These are phyloP conservation scores for Anthopleura xanthogrammica DNA, from an alignment of 92 coral and sea anemone species.

Conservation along the genomic window DNA sequence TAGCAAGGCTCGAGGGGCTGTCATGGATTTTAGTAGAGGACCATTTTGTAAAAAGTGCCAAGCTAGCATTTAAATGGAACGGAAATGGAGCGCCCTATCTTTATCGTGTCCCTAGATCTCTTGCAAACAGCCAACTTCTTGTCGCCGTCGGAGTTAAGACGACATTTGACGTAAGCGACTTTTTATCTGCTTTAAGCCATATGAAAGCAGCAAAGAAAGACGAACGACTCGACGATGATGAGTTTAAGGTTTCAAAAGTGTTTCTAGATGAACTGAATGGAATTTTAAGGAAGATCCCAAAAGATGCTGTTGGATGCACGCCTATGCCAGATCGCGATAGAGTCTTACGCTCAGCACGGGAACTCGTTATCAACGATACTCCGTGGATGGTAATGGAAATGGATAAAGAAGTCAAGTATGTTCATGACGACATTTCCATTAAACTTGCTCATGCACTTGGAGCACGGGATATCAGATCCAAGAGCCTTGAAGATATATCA, in stretches of 20 bases:
- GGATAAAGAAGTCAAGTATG: slow-evolving; percentile 30
- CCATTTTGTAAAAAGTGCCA: too few relatives aligned
- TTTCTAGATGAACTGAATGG: too few relatives aligned
- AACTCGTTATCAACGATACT: slow-evolving; percentile 68
- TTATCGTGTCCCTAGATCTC: too few relatives aligned
- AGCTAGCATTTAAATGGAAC: too few relatives aligned
- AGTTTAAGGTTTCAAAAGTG: slow-evolving; percentile 50
- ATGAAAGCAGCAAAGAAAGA: too few relatives aligned
- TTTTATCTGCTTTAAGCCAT: too few relatives aligned
- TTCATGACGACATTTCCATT: slow-evolving; percentile 57
- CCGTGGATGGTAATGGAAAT: slow-evolving; percentile 62
- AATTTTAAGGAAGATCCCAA: too few relatives aligned
- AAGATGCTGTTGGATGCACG: slow-evolving; percentile 47
- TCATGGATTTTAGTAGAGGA: slow-evolving; percentile 48
- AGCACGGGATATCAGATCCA: slow-evolving; percentile 64
- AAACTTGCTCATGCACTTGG: slow-evolving; percentile 70
- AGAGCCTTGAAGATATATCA: slow-evolving; percentile 50
- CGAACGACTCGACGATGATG: slow-evolving; percentile 32
- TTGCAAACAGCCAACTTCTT: too few relatives aligned
- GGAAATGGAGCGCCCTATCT: too few relatives aligned
- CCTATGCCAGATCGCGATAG: slow-evolving; percentile 68
- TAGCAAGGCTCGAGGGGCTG: slow-evolving; percentile 16
- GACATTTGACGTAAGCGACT: too few relatives aligned
- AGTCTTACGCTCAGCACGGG: slow-evolving; percentile 46
- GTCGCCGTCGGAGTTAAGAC: too few relatives aligned